phyloP scores from a whole-genome alignment of 1,140 invertebrate genomes.

The Periplaneta americana region DNA sequence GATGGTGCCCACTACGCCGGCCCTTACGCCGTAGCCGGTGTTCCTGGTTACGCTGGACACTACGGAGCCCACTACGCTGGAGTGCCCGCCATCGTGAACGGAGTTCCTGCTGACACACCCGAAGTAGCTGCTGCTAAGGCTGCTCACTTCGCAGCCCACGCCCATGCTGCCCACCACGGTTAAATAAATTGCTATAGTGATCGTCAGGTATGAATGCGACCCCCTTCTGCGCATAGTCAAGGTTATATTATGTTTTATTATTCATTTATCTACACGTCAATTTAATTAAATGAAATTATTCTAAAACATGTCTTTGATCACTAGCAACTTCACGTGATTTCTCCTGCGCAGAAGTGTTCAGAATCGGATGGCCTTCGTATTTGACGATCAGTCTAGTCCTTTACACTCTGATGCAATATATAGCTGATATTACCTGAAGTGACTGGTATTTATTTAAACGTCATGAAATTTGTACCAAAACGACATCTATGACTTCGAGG shows the following conservation, averaged over 20 bases:
- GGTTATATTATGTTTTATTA: neutral
- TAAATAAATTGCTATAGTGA: neutral
- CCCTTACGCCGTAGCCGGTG: neutral
- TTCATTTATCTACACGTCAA: too few species aligned
- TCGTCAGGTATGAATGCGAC: too few species aligned
- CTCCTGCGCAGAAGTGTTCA: too few species aligned
- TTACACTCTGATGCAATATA: neutral
- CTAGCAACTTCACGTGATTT: too few species aligned
- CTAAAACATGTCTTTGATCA: too few species aligned
- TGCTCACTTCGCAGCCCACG: constrained; percentile 27
- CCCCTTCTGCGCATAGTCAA: neutral
- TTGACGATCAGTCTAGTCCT: too few species aligned
- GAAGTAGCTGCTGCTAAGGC: constrained; percentile 30
- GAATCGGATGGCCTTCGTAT: too few species aligned
- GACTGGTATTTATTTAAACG: neutral
- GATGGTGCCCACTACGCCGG: neutral
- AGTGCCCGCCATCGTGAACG: constrained; percentile 18
- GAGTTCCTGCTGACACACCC: constrained; percentile 26
- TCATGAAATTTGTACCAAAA: neutral
- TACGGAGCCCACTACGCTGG: neutral
- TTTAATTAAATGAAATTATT: too few species aligned
- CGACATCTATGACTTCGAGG: neutral
- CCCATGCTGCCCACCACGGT: neutral
- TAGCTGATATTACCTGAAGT: neutral
- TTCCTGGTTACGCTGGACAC: neutral